Evolutionary conservation across 2,797 vertebrate species (phyloP), one percentile per base, ranked within the genome.

Genomic region (Cercopithecus diana): DNA sequence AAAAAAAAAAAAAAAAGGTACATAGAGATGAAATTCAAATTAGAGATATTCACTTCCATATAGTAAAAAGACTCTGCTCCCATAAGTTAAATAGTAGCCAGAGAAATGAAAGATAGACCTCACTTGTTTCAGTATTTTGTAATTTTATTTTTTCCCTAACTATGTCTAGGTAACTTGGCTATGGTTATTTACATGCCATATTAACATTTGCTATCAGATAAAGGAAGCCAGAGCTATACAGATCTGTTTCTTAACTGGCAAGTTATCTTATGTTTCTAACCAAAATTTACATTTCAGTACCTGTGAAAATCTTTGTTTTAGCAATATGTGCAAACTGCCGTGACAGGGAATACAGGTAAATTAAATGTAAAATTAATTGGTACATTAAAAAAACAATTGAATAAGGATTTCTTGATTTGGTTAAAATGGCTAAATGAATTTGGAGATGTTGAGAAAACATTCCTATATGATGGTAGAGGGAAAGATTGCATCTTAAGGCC

Each of bases 351-450:
- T 36, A 55, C 67, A 79, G 84, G 12, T 11, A 45, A 12, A 95
- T 85, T 93, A 84, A 70, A 84, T 85, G 43, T 61, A 90, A 92
- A 95, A 64, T 72, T 75, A 96, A 90, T 86, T 61, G 20, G 12
- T 15, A 33, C 6, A 28, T 91, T 87, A 9, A 80, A 94, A 72
- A 92, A 72, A 72, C 26, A 85, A 50, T 13, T 28, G n/a, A 95
- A 24, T 52, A 70, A 19, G 33, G 24, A 36, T 2, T 58, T 70
- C 39, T 57, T 70, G 26, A 88, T 90, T 92, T 83, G 61, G 11
- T n/a, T 84, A 84, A 61, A 82, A 79, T 72, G 9, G 15, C 26
- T 80, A 93, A 84, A 67, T 75, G 28, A 33, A 95, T 87, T 85
- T 89, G 90, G 22, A 95, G 19, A 33, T 89, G 33, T 55, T 70